Conservation (phyloP, 1,140 invertebrate genomes). For the Gryon sp. region DNA sequence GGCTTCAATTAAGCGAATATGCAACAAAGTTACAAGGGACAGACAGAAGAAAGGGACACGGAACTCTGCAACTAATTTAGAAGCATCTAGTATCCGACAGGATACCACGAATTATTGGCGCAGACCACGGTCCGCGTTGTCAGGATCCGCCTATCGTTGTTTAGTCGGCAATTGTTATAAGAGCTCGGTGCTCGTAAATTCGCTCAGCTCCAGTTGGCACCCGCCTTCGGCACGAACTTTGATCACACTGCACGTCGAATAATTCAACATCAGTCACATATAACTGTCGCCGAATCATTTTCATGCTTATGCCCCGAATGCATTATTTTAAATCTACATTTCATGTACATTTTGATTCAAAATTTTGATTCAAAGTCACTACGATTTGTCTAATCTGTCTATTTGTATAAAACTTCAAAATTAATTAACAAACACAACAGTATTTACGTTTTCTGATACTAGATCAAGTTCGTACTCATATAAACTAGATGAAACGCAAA, state of each 20-base stretch:
- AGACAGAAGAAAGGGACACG: conserved; percentile 44
- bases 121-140: conserved; percentile 31
- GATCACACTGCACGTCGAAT: conserved; percentile 17
- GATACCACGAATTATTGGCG: conserved; percentile 64
- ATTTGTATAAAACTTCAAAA: no score
- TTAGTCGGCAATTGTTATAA: conserved; percentile 50
- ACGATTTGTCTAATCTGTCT: no score
- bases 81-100: conserved; percentile 66
- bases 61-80: conserved; percentile 65
- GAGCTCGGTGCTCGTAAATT: conserved; percentile 51
- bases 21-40: conserved; percentile 42
- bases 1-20: conserved; percentile 38
- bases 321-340: no score
- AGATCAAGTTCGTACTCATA: no score
- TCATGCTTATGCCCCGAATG: no score
- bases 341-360: no score
- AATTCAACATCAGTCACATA: conserved; percentile 14
- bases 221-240: conserved; percentile 33
- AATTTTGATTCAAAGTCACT: no score
- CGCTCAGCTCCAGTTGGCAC: conserved; percentile 32
- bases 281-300: conserved; percentile 12
- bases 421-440: no score
- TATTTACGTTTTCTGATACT: no score
- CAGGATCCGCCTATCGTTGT: conserved; percentile 55
- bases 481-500: no score